These are phyloP conservation scores for Chrosomus eos DNA, from an alignment of 2,797 vertebrate species.

Conservation along the genomic window DNA sequence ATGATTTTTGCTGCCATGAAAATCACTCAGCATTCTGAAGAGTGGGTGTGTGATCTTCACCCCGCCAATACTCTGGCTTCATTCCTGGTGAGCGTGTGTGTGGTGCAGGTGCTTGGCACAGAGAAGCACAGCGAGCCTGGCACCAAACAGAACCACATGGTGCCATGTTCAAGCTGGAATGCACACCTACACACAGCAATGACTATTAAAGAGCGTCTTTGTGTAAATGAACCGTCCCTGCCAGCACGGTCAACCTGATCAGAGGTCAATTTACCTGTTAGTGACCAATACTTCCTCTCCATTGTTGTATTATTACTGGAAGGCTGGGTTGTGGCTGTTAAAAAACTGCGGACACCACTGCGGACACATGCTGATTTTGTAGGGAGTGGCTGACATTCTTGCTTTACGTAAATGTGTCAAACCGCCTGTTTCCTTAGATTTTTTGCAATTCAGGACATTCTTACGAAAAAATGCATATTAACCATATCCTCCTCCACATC, in stretches of 20 bases:
- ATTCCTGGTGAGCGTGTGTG: conserved; percentile 6
- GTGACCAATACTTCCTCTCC: not conserved
- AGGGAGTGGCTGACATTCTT: conserved; percentile 45
- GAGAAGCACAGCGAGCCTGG: conserved; percentile 9
- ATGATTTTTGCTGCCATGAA: not conserved
- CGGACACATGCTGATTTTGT: conserved; percentile 3
- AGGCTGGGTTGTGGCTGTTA: not conserved
- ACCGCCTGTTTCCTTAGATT: not conserved
- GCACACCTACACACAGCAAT: conserved; percentile 45
- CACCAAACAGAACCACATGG: conserved; percentile 37
- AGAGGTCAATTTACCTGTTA: not conserved
- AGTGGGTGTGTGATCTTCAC: not conserved
- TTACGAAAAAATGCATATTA: not conserved
- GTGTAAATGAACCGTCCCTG: conserved; percentile 25
- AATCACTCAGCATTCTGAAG: conserved; percentile 7
- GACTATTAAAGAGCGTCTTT: conserved; percentile 28
- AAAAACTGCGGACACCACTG: conserved; percentile 9
- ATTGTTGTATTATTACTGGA: not conserved
- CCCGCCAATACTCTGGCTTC: not conserved
- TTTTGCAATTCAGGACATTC: conserved; percentile 17
- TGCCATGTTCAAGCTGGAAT: conserved; percentile 26
- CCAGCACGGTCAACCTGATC: not conserved
- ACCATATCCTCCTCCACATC: conserved; percentile 1
- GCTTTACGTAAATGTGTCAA: conserved; percentile 27
- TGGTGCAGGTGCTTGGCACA: conserved; percentile 35